Evolutionary conservation across 2,888 invertebrate genomes (phyloP).

Genomic region (Halocaridina rubra): DNA sequence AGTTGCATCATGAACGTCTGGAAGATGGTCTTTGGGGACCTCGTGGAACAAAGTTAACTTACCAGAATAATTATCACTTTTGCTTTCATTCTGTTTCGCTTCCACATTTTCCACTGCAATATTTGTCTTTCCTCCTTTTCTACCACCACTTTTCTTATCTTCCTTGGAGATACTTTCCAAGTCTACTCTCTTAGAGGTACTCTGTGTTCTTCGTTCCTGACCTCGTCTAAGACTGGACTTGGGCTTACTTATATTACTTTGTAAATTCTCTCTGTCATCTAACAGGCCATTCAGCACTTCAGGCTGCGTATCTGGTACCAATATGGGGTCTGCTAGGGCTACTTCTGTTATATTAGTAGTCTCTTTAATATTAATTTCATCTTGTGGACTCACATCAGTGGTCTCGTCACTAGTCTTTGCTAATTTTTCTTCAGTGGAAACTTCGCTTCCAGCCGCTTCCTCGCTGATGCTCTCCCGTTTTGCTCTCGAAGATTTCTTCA

Average conservation of each 20-base stretch:
- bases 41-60: too few relatives aligned
- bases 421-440: background rate
- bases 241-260: background rate
- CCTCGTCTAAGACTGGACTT: background rate
- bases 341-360: too few relatives aligned
- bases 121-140: background rate
- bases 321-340: too few relatives aligned
- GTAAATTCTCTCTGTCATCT: constrained; percentile 3
- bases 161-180: background rate
- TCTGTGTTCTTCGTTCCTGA: background rate
- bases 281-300: background rate
- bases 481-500: background rate
- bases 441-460: background rate
- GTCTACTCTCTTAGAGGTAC: background rate
- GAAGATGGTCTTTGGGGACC: too few relatives aligned
- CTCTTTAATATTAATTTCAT: too few relatives aligned
- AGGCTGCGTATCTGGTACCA: background rate
- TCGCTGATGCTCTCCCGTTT: constrained; percentile 20
- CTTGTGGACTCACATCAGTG: too few relatives aligned
- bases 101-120: background rate
- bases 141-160: background rate
- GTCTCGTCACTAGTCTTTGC: too few relatives aligned
- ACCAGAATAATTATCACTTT: too few relatives aligned
- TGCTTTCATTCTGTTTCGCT: background rate
- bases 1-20: too few relatives aligned